phyloP scores from a whole-genome alignment of 1,140 invertebrate genomes.

The Drosophila mojavensis region DNA sequence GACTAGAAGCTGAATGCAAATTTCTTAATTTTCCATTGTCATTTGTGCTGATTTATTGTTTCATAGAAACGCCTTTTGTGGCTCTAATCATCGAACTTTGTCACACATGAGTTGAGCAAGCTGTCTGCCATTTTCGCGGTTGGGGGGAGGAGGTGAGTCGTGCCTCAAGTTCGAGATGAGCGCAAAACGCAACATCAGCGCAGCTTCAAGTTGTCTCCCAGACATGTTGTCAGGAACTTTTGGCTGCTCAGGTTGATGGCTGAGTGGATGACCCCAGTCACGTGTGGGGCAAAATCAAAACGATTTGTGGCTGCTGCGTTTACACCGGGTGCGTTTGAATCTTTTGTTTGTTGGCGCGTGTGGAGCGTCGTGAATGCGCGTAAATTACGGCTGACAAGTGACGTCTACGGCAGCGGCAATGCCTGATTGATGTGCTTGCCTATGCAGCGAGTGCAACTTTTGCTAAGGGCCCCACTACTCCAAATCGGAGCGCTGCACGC shows the following conservation, averaged over 20 bases:
- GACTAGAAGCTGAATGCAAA: too few relatives aligned
- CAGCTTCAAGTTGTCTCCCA: constrained; percentile 23
- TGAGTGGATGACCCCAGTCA: constrained; percentile 46
- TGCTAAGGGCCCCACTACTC: constrained; percentile 32
- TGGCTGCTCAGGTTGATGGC: constrained; percentile 12
- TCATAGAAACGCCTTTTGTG: not conserved
- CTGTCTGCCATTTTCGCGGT: not conserved
- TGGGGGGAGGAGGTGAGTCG: not conserved
- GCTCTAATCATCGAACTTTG: not conserved
- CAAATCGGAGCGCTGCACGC: constrained; percentile 59
- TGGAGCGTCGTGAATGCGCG: constrained; percentile 59
- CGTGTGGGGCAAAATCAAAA: constrained; percentile 70
- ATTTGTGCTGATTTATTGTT: not conserved
- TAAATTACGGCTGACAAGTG: constrained; percentile 76
- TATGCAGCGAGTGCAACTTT: constrained; percentile 62
- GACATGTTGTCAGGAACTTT: constrained; percentile 33
- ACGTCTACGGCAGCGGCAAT: constrained; percentile 43
- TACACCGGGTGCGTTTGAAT: constrained; percentile 34
- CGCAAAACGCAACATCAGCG: constrained; percentile 37
- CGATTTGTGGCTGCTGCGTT: constrained; percentile 56
- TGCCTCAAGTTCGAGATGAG: not conserved
- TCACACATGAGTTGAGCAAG: not conserved
- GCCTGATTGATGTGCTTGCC: constrained; percentile 70
- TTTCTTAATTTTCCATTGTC: not conserved
- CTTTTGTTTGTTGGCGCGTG: constrained; percentile 66